These are phyloP conservation scores for Parapristionchus giblindavisi DNA, from an alignment of 2,888 invertebrate species.

Conservation along the genomic window DNA sequence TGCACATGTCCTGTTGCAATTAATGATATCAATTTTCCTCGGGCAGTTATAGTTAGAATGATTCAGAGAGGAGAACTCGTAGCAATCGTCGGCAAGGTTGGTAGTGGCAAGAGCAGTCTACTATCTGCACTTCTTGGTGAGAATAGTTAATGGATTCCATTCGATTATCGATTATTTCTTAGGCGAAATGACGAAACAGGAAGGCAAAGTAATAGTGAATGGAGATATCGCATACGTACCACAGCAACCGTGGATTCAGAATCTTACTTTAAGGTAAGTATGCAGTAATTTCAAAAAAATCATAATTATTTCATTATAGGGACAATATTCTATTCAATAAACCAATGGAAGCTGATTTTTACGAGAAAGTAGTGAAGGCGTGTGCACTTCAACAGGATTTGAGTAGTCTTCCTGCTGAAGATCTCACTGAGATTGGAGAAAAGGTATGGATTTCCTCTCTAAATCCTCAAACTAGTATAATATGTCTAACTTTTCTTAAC, in stretches of 20 bases:
- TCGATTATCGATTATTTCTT: neutral
- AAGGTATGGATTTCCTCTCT: constrained; percentile 54
- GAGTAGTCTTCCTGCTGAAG: constrained; percentile 59
- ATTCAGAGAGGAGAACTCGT: constrained; percentile 68
- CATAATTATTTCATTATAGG: constrained; percentile 69
- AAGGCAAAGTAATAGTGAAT: constrained; percentile 56
- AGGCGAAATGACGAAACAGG: constrained; percentile 76
- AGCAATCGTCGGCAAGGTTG: constrained; percentile 73
- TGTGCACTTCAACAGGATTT: constrained; percentile 63
- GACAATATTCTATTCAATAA: constrained; percentile 86
- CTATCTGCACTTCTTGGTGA: constrained; percentile 77
- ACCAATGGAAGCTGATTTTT: constrained; percentile 50
- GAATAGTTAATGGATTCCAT: neutral
- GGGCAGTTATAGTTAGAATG: too few relatives aligned
- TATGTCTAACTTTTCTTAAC: too few relatives aligned
- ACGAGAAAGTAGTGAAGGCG: constrained; percentile 57
- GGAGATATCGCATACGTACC: constrained; percentile 84
- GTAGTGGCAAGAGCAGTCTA: constrained; percentile 77
- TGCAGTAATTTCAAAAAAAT: neutral
- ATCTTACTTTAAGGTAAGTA: constrained; percentile 74
- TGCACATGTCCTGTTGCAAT: too few relatives aligned
- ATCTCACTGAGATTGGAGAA: constrained; percentile 67
- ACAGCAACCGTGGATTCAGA: constrained; percentile 98
- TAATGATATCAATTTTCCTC: too few relatives aligned
- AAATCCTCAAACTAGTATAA: too few relatives aligned